A percentile compares a stretch with the other conserved stretches of the same genome.
Evolutionary conservation across 2,113 vertebrate species (phyloP).

Genomic region (Lepidiolamprologus cunningtoni): DNA sequence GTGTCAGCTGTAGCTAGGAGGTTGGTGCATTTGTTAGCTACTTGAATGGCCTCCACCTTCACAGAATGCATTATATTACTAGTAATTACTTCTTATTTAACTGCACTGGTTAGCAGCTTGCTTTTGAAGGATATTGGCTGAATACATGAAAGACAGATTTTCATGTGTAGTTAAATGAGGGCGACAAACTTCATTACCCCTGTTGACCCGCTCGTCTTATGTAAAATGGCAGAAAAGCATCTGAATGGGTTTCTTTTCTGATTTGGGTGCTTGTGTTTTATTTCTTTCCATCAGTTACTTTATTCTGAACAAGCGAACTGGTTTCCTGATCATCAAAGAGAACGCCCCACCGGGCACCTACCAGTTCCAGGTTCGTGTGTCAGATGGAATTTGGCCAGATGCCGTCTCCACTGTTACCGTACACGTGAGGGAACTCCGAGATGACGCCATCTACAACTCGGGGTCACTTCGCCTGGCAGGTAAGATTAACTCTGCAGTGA

Average conservation of each 20-base stretch:
- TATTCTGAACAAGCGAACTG: constrained; percentile 81
- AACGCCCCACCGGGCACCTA: constrained; percentile 74
- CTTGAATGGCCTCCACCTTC: not conserved
- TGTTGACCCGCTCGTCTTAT: not conserved
- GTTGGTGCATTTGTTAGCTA: not conserved
- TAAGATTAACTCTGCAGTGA: constrained; percentile 15
- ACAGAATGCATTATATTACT: not conserved
- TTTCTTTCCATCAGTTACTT: constrained; percentile 69
- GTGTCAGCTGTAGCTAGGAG: not conserved
- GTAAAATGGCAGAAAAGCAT: not conserved
- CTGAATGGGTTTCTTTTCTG: not conserved
- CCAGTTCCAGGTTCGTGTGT: constrained; percentile 78
- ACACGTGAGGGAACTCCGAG: constrained; percentile 76
- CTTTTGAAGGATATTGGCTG: not conserved
- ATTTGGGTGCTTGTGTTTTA: not conserved
- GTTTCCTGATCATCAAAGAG: constrained; percentile 81
- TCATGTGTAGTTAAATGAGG: not conserved
- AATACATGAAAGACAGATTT: not conserved
- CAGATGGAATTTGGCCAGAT: constrained; percentile 84
- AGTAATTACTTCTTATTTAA: not conserved
- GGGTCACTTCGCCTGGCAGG: constrained; percentile 79
- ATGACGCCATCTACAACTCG: constrained; percentile 79
- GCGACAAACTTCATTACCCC: not conserved
- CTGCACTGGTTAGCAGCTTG: not conserved
- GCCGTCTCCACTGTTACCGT: constrained; percentile 74